Percentiles rank a stretch among this genome's conserved stretches.
Evolutionary conservation across 2,113 vertebrate species (phyloP).

Genomic region (Marmota monax): DNA sequence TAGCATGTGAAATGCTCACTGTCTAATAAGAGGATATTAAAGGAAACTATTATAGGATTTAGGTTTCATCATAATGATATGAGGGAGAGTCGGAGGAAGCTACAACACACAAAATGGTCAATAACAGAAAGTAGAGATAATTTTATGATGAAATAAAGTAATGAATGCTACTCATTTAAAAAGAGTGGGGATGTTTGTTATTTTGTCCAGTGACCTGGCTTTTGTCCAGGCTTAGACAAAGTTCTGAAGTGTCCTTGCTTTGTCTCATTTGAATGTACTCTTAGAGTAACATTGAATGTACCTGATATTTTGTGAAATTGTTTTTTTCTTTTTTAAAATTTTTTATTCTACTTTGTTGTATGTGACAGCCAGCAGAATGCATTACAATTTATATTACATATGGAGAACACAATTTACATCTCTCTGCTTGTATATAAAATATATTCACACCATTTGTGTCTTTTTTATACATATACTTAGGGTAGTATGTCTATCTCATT

Average conservation of each 20-base stretch:
- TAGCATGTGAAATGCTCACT: background rate
- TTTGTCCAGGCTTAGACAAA: background rate
- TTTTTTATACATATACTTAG: too few species aligned
- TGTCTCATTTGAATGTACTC: background rate
- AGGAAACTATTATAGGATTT: background rate
- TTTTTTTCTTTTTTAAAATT: background rate
- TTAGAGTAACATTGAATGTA: background rate
- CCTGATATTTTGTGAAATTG: background rate
- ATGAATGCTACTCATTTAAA: background rate
- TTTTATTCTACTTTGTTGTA: too few species aligned
- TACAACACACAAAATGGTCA: accelerated
- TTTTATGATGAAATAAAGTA: background rate
- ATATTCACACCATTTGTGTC: too few species aligned
- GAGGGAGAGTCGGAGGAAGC: background rate
- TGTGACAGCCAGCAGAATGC: too few species aligned
- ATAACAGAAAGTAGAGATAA: background rate
- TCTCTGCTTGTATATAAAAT: too few species aligned
- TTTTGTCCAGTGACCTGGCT: background rate
- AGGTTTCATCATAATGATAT: background rate
- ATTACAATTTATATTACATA: too few species aligned
- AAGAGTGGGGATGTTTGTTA: background rate
- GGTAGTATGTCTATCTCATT: too few species aligned
- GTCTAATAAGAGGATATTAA: background rate
- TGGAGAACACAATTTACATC: too few species aligned
- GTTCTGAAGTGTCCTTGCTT: background rate